phyloP scores from a whole-genome alignment of 2,797 vertebrate genomes.

The Gymnopithys bicolor region DNA sequence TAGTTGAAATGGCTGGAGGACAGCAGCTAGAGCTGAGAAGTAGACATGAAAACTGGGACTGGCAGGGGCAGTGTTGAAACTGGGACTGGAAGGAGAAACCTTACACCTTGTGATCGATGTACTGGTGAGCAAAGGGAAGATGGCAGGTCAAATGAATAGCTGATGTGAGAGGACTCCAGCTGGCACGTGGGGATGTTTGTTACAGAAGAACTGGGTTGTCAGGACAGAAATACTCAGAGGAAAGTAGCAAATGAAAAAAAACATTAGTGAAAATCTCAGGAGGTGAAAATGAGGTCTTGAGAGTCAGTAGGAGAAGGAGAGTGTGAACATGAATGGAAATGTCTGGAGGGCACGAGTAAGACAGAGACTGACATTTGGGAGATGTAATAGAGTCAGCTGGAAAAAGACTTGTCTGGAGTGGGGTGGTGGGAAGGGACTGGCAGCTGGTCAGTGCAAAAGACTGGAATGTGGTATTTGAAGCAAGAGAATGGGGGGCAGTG shows the following conservation, averaged over 20 bases:
- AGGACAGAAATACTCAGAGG: background rate
- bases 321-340: background rate
- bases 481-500: rapidly evolving
- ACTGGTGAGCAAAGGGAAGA: background rate
- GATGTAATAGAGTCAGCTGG: background rate
- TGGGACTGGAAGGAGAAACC: background rate
- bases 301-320: background rate
- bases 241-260: background rate
- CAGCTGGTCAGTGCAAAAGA: background rate
- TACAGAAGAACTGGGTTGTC: background rate
- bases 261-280: background rate
- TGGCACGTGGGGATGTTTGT: background rate
- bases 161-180: background rate
- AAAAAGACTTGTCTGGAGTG: background rate
- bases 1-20: background rate
- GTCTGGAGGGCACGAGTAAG: background rate
- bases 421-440: background rate
- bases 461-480: background rate
- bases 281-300: background rate
- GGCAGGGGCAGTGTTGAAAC: background rate
- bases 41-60: background rate
- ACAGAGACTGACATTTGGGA: background rate
- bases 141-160: background rate
- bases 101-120: background rate
- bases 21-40: background rate